A percentile compares a stretch with the other conserved stretches of the same genome.
These are phyloP conservation scores for Eutolmus rufibarbis DNA, from an alignment of 2,888 invertebrate genomes.

Conservation along the genomic window DNA sequence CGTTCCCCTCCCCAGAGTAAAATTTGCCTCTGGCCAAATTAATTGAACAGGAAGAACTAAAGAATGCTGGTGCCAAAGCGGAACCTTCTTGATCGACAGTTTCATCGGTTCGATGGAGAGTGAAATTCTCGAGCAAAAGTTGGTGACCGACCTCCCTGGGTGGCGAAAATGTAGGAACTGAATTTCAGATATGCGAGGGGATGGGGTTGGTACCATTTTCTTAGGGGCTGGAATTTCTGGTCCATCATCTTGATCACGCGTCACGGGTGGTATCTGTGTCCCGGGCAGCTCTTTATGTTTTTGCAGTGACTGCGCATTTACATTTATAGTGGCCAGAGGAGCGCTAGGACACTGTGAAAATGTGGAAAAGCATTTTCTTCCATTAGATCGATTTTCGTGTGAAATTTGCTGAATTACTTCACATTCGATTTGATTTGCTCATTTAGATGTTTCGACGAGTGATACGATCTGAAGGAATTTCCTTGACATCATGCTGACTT, in stretches of 20 bases:
- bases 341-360: neutral
- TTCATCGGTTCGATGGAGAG: neutral
- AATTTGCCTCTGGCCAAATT: neutral
- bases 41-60: neutral
- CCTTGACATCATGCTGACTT: conserved; percentile 32
- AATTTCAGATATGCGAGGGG: neutral
- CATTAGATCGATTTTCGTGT: conserved; percentile 46
- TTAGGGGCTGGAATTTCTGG: neutral
- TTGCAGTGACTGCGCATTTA: conserved; percentile 45
- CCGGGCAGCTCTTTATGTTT: conserved; percentile 32
- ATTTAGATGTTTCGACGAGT: neutral
- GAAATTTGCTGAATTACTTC: conserved; percentile 36
- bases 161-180: neutral
- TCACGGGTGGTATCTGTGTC: conserved; percentile 16
- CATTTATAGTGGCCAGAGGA: neutral
- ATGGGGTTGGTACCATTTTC: neutral
- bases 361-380: conserved; percentile 34
- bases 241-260: conserved; percentile 23
- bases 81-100: neutral
- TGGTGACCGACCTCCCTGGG: conserved; percentile 16
- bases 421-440: conserved; percentile 40
- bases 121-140: neutral
- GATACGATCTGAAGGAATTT: neutral
- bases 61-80: neutral
- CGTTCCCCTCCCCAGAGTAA: neutral